A percentile compares a stretch with the other conserved stretches of the same genome.
Evolutionary conservation across 1,140 invertebrate genomes (phyloP).

Genomic region (Penaeus vannamei): DNA sequence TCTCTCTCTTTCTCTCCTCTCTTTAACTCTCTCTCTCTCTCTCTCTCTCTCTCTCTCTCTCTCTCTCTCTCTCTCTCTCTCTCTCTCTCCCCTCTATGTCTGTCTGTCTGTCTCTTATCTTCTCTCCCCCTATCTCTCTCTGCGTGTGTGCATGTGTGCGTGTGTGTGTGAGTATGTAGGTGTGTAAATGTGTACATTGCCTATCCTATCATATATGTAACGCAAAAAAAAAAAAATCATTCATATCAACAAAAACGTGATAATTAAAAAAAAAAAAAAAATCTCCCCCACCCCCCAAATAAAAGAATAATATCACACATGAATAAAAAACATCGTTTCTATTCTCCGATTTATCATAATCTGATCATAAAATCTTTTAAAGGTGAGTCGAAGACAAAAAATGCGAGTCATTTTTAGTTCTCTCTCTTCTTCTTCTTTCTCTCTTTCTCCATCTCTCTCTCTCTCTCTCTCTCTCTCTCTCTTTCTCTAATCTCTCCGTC

Average conservation of each 20-base stretch:
- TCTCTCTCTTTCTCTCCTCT: no score
- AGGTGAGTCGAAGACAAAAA: no score
- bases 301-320: no score
- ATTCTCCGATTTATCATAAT: neutral
- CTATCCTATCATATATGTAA: neutral
- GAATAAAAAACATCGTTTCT: neutral
- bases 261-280: no score
- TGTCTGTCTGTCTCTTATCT: neutral
- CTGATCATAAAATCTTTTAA: neutral
- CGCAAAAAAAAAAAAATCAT: no score
- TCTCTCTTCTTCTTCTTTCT: conserved; percentile 13
- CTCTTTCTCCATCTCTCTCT: conserved; percentile 12
- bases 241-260: no score
- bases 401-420: conserved; percentile 3
- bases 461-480: conserved; percentile 21
- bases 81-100: neutral
- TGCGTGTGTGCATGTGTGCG: neutral
- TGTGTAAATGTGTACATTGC: no score
- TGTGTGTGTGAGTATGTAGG: no score
- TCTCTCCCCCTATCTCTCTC: conserved; percentile 6
- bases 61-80: neutral
- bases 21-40: neutral
- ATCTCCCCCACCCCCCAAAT: no score
- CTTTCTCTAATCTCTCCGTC: neutral
- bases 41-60: neutral